These are phyloP conservation scores for Elaphurus davidianus DNA, from an alignment of 2,113 vertebrate genomes.

Conservation along the genomic window DNA sequence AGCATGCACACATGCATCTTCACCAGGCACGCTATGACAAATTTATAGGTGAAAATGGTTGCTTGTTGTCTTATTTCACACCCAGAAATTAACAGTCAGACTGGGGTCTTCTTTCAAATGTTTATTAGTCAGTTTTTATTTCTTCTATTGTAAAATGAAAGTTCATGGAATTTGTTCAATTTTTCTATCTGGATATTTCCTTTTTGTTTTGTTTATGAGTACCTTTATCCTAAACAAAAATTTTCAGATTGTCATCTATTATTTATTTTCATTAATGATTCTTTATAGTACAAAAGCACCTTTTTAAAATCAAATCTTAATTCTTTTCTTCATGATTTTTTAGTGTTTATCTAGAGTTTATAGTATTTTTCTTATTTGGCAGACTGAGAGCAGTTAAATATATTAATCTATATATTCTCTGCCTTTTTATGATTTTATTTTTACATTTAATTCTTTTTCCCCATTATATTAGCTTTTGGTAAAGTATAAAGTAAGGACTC, in stretches of 20 bases:
- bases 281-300: neutral
- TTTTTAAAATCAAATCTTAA: neutral
- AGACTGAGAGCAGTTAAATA: neutral
- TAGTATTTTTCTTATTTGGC: neutral
- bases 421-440: conserved; percentile 9
- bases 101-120: neutral
- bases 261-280: neutral
- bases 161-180: neutral
- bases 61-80: neutral
- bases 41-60: neutral
- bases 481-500: neutral
- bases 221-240: neutral
- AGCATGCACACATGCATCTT: neutral
- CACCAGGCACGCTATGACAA: neutral
- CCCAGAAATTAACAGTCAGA: neutral
- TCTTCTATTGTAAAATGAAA: neutral
- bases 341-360: neutral
- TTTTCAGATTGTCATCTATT: neutral
- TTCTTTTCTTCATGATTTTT: neutral
- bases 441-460: neutral
- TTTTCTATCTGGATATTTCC: conserved; percentile 26
- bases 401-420: neutral
- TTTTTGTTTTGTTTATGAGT: neutral
- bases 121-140: neutral
- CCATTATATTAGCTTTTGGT: neutral